These are phyloP conservation scores for Exephanes ischioxanthus DNA, from an alignment of 2,888 invertebrate genomes.

Conservation along the genomic window DNA sequence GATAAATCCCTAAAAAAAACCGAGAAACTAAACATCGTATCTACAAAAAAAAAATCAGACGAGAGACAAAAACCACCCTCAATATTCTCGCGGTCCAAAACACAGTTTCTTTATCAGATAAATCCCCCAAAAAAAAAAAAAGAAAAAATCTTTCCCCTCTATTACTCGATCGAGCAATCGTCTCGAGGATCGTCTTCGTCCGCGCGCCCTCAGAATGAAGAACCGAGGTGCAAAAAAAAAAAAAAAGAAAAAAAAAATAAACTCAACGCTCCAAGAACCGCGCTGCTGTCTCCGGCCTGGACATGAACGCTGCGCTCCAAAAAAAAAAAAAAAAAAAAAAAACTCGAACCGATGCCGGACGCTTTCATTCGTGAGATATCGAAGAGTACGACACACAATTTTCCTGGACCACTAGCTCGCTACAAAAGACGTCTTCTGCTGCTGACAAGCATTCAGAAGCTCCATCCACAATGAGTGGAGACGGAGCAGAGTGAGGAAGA, in stretches of 20 bases:
- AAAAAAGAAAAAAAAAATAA: slow-evolving; percentile 42
- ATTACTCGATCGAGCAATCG: slow-evolving; percentile 41
- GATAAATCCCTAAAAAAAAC: too few relatives aligned
- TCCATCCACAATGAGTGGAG: slow-evolving; percentile 39
- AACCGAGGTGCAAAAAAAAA: slow-evolving; percentile 35
- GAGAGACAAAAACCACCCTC: too few relatives aligned
- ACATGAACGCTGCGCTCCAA: neutral
- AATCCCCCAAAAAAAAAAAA: too few relatives aligned
- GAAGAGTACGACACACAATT: slow-evolving; percentile 82
- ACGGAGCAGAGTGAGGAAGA: neutral
- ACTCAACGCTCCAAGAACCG: neutral
- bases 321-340: neutral
- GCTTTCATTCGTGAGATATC: slow-evolving; percentile 80
- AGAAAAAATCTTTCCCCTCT: neutral
- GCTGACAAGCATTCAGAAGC: slow-evolving; percentile 83
- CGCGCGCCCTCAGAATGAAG: slow-evolving; percentile 61
- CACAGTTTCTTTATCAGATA: too few relatives aligned
- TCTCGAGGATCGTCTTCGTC: neutral
- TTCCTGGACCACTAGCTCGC: slow-evolving; percentile 82
- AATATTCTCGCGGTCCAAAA: too few relatives aligned
- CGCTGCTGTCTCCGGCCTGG: neutral
- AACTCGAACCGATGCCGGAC: slow-evolving; percentile 42
- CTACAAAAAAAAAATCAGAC: too few relatives aligned
- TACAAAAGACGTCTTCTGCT: slow-evolving; percentile 80
- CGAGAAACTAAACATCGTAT: too few relatives aligned